phyloP scores from a whole-genome alignment of 2,797 vertebrate species.

The Eleutherodactylus coqui region DNA sequence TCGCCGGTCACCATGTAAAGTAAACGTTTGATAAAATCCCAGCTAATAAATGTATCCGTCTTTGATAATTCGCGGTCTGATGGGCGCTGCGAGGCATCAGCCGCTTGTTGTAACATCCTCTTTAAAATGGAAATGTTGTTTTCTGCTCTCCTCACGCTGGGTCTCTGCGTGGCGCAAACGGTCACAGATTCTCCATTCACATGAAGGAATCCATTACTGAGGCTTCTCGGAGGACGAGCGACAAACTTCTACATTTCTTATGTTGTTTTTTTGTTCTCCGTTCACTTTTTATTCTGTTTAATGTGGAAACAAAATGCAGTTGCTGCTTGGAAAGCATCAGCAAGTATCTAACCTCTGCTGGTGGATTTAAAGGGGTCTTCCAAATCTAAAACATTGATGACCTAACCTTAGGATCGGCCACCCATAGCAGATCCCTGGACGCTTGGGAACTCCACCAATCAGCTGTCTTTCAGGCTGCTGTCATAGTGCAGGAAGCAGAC shows the following conservation, averaged over 20 bases:
- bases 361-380: not conserved
- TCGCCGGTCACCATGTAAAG: conserved; percentile 9
- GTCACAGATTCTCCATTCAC: not conserved
- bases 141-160: not conserved
- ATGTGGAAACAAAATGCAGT: too few relatives aligned
- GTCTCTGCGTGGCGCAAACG: not conserved
- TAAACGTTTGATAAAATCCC: conserved; percentile 19
- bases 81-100: not conserved
- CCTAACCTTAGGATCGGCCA: too few relatives aligned
- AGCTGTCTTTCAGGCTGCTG: too few relatives aligned
- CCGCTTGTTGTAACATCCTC: not conserved
- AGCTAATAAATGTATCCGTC: conserved; percentile 5
- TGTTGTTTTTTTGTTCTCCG: not conserved
- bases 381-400: too few relatives aligned
- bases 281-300: not conserved
- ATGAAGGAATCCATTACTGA: not conserved
- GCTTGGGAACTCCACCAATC: too few relatives aligned
- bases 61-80: not conserved
- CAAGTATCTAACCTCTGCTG: not conserved
- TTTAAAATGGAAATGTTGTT: conserved; percentile 23
- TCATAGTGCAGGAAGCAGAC: too few relatives aligned
- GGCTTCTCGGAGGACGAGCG: not conserved
- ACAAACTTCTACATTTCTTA: not conserved
- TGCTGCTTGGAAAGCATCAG: not conserved
- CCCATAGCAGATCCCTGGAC: too few relatives aligned